A percentile compares a stretch with the other conserved stretches of the same genome.
Conservation (phyloP, 1,140 invertebrate genomes). For the Bombus sibiricus region DNA sequence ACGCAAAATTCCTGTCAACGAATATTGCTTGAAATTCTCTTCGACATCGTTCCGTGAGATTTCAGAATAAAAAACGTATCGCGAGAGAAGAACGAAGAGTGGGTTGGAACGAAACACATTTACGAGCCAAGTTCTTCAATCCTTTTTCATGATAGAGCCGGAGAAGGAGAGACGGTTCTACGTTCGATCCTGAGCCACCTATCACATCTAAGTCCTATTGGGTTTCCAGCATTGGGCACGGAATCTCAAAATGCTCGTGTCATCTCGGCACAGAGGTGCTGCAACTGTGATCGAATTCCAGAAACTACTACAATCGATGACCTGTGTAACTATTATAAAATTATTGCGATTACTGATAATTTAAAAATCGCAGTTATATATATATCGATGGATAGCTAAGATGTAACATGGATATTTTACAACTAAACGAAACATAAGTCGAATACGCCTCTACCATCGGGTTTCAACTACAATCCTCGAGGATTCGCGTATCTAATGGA, state of each 20-base stretch:
- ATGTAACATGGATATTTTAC: background rate
- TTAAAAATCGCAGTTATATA: background rate
- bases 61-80: background rate
- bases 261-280: background rate
- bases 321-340: too few relatives aligned
- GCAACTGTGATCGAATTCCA: background rate
- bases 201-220: slow-evolving; percentile 17
- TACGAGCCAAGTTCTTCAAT: slow-evolving; percentile 8
- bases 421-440: background rate
- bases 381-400: background rate
- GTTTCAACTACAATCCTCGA: background rate
- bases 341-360: background rate
- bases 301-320: background rate
- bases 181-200: slow-evolving; percentile 21
- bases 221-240: too few relatives aligned
- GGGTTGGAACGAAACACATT: background rate
- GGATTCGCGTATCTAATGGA: slow-evolving; percentile 2
- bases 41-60: background rate
- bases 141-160: background rate
- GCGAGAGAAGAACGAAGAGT: background rate
- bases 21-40: background rate
- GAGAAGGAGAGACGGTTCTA: background rate
- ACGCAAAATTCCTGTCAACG: background rate
- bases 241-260: background rate
- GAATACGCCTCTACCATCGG: background rate